phyloP scores from a whole-genome alignment of 2,888 invertebrate genomes.

The Lutraria lutraria region DNA sequence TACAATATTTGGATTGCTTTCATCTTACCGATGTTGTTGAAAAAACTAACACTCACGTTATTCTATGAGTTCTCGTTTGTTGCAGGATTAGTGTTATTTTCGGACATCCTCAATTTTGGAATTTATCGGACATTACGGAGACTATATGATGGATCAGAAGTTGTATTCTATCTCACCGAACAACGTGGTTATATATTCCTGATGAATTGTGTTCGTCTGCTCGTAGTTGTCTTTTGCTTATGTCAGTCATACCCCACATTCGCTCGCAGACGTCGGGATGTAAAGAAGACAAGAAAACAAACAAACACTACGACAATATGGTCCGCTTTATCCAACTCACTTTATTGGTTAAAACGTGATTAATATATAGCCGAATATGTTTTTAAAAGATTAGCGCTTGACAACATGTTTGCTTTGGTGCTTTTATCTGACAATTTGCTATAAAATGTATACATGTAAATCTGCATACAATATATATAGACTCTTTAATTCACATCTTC shows the following conservation, averaged over 20 bases:
- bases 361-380: too few species aligned
- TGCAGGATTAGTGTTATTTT: constrained; percentile 41
- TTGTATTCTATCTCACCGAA: constrained; percentile 41
- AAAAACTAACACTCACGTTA: constrained; percentile 38
- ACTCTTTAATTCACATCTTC: too few species aligned
- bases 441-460: too few species aligned
- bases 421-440: too few species aligned
- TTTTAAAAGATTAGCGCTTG: too few species aligned
- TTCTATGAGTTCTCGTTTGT: constrained; percentile 41
- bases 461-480: too few species aligned
- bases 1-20: constrained; percentile 54
- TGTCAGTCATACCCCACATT: constrained; percentile 44
- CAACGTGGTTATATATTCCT: constrained; percentile 55
- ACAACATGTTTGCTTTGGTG: too few species aligned
- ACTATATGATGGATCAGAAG: constrained; percentile 32
- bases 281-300: constrained; percentile 15
- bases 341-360: too few species aligned
- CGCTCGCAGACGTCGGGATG: constrained; percentile 18
- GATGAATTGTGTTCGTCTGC: constrained; percentile 52
- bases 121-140: constrained; percentile 43
- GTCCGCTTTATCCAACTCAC: too few species aligned
- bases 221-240: constrained; percentile 46
- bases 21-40: constrained; percentile 47
- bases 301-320: too few species aligned
- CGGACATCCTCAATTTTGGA: constrained; percentile 54